Percentiles rank a stretch among this genome's conserved stretches.
Conservation (phyloP, 2,888 invertebrate species). For the Drosophila subsilvestris region DNA sequence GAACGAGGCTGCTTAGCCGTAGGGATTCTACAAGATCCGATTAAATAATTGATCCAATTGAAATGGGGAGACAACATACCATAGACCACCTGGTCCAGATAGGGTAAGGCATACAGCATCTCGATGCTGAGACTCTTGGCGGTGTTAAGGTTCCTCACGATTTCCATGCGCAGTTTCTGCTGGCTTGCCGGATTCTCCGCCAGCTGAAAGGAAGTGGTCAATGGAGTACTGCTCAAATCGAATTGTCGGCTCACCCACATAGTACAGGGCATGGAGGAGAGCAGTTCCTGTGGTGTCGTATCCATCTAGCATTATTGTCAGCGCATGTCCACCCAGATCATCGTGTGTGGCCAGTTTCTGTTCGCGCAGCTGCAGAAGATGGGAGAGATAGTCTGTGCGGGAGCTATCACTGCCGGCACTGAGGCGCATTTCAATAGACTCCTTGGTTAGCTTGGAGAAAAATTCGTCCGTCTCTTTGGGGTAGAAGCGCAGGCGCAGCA, state of each 20-base stretch:
- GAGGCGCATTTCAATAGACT: conserved; percentile 71
- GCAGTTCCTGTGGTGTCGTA: conserved; percentile 79
- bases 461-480: conserved; percentile 87
- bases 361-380: conserved; percentile 72
- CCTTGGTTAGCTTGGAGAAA: conserved; percentile 69
- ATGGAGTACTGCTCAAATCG: neutral
- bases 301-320: conserved; percentile 81
- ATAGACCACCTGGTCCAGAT: conserved; percentile 80
- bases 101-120: conserved; percentile 65
- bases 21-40: conserved; percentile 65
- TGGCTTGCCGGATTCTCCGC: conserved; percentile 64
- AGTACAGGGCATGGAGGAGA: conserved; percentile 69
- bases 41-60: neutral
- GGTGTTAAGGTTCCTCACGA: conserved; percentile 32
- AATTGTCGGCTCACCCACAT: conserved; percentile 56
- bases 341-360: conserved; percentile 71
- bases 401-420: conserved; percentile 44
- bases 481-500: conserved; percentile 65
- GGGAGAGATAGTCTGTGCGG: conserved; percentile 78
- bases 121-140: conserved; percentile 66
- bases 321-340: conserved; percentile 77
- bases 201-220: conserved; percentile 51
- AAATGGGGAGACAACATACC: conserved; percentile 52
- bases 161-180: conserved; percentile 73
- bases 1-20: conserved; percentile 70